Conservation (phyloP, 2,888 invertebrate genomes). For the Amphiduros pacificus region DNA sequence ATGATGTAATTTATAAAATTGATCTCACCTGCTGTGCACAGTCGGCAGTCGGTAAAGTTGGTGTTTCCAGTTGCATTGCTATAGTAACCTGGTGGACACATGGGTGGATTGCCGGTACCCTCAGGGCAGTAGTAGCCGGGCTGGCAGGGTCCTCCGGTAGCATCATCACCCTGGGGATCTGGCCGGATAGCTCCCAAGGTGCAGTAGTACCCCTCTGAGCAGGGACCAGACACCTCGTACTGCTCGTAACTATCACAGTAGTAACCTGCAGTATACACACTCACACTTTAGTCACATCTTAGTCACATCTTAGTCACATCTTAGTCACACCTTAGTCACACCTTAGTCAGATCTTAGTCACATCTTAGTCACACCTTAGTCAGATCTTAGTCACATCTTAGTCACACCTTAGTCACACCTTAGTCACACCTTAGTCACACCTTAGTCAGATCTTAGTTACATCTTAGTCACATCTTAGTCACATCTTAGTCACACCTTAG, state of each 20-base stretch:
- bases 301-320: too few species aligned
- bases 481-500: too few species aligned
- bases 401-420: too few species aligned
- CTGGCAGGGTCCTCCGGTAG: slow-evolving; percentile 50
- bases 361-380: too few species aligned
- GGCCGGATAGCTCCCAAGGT: slow-evolving; percentile 35
- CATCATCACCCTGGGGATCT: slow-evolving; percentile 43
- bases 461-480: too few species aligned
- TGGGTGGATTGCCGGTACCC: slow-evolving; percentile 39
- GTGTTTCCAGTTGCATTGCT: slow-evolving; percentile 46
- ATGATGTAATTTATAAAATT: too few species aligned
- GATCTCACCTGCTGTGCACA: slow-evolving; percentile 47
- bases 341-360: too few species aligned
- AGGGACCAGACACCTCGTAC: slow-evolving; percentile 42
- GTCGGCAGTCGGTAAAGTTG: slow-evolving; percentile 39
- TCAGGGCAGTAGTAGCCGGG: slow-evolving; percentile 49
- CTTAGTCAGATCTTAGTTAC: too few species aligned
- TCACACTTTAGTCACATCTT: neutral
- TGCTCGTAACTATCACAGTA: slow-evolving; percentile 46
- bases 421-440: too few species aligned
- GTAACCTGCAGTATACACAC: slow-evolving; percentile 35
- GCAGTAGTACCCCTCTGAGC: slow-evolving; percentile 51
- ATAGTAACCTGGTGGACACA: slow-evolving; percentile 50
- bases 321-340: too few species aligned
- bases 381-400: too few species aligned